phyloP scores from a whole-genome alignment of 1,140 invertebrate species.

The Aphelenchoides besseyi region DNA sequence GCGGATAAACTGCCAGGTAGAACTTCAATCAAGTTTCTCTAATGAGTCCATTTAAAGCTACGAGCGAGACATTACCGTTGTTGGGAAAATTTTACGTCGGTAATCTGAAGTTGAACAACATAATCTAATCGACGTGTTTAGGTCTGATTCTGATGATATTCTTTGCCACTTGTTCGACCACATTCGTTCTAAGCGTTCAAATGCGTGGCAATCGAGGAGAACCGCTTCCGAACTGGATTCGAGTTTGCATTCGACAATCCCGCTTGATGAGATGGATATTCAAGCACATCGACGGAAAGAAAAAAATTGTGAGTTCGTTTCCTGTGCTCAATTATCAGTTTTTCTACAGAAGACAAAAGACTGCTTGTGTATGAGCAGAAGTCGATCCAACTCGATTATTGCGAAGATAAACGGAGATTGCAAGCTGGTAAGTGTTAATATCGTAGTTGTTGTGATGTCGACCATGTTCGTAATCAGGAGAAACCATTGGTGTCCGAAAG shows the following conservation, averaged over 20 bases:
- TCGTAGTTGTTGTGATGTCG: not conserved
- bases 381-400: constrained; percentile 10
- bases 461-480: no score
- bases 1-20: constrained; percentile 12
- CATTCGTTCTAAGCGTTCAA: constrained; percentile 26
- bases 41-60: not conserved
- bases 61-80: constrained; percentile 9
- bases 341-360: constrained; percentile 5
- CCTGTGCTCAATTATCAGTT: not conserved
- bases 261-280: constrained; percentile 25
- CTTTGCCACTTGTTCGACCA: constrained; percentile 23
- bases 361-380: constrained; percentile 17
- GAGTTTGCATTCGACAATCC: constrained; percentile 3
- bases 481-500: no score
- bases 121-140: not conserved
- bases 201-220: constrained; percentile 29
- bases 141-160: constrained; percentile 30
- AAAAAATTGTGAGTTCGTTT: constrained; percentile 30
- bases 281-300: constrained; percentile 14
- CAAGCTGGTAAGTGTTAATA: constrained; percentile 21
- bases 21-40: no score
- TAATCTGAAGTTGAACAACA: no score
- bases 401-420: constrained; percentile 20
- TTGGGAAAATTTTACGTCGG: constrained; percentile 20
- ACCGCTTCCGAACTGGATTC: constrained; percentile 23